These are phyloP conservation scores for Eulithis prunata DNA, from an alignment of 2,888 invertebrate genomes.

Conservation along the genomic window DNA sequence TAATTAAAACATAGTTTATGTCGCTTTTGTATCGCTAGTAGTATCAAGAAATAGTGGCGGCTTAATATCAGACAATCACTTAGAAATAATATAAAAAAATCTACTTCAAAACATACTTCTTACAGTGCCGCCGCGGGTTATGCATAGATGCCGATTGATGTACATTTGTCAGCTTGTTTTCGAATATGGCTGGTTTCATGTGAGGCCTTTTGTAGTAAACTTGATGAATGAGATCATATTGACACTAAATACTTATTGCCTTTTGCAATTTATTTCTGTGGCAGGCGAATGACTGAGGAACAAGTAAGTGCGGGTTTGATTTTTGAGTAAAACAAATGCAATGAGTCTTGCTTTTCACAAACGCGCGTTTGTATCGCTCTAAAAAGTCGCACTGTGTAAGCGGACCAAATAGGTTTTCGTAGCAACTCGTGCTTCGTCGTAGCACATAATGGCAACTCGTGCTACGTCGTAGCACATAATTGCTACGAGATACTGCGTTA, in stretches of 20 bases:
- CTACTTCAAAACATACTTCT: not conserved
- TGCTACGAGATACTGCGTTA: too few species aligned
- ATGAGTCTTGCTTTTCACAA: too few species aligned
- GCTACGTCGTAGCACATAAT: not conserved
- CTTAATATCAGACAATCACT: too few species aligned
- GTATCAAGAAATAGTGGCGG: too few species aligned
- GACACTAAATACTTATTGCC: conserved; percentile 3
- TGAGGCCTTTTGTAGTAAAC: not conserved
- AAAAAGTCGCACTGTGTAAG: too few species aligned
- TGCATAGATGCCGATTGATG: conserved; percentile 27
- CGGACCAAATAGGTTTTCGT: not conserved
- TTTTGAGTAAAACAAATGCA: too few species aligned
- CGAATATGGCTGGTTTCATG: conserved; percentile 14
- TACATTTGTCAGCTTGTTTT: conserved; percentile 32
- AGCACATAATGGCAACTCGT: not conserved
- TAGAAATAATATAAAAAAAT: too few species aligned
- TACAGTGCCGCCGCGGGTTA: not conserved
- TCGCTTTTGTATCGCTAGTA: too few species aligned
- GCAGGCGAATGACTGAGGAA: too few species aligned
- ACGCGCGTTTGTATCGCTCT: too few species aligned
- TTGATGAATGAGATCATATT: conserved; percentile 11
- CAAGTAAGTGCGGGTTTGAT: too few species aligned
- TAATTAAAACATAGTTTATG: too few species aligned
- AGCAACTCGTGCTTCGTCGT: not conserved
- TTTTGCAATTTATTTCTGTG: not conserved